Evolutionary conservation across 2,797 vertebrate genomes (phyloP), one percentile per base, ranked within the genome.

Genomic region (Alca torda): DNA sequence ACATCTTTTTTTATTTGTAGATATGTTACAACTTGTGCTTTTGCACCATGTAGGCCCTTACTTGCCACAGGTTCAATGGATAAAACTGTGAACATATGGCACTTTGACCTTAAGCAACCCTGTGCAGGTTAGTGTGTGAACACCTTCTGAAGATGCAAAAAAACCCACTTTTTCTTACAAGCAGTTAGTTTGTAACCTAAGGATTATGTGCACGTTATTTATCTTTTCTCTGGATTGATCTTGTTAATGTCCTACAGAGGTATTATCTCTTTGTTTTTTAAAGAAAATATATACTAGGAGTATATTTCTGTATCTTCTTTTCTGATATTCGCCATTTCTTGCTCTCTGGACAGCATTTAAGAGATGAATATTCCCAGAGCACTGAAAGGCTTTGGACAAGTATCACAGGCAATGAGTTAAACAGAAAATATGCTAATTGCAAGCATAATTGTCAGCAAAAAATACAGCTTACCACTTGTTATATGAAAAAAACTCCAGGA

Each of bases 51-150:
- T 90, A 92, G 95, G 87, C 98, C 97, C 41, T 98, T 98, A 96
- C 98, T 99, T 92, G 99, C 99, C 68, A 99, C 98, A 8, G 99
- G 99, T 83, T 99, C 99, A 73, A 99, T 99, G 99, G 99, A 99
- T 97, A 98, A 99, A 97, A 98, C 97, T 2, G 98, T 99, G 68
- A 98, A 98, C 12, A 96, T 99, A 91, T 99, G 99, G 99, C 98
- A 98, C 50, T 96, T 99, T 81, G 98, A 98, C 84, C 90, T 88
- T 18, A 97, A 98, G 87, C 91, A 96, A 28, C 48, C 78, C 87
- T 76, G 54, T 78, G 93, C 94, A 98, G 96, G 97, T 97, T 97
- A 97, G 98, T 98, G 88, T 80, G 46, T 41, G 31, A 60, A 54
- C 30, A 26, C 6, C 14, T 45, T 53, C 41, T 61, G 51, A 56